Percentiles rank a stretch among this genome's conserved stretches.
Conservation (phyloP, 2,888 invertebrate species). For the Callimorpha dominula region DNA sequence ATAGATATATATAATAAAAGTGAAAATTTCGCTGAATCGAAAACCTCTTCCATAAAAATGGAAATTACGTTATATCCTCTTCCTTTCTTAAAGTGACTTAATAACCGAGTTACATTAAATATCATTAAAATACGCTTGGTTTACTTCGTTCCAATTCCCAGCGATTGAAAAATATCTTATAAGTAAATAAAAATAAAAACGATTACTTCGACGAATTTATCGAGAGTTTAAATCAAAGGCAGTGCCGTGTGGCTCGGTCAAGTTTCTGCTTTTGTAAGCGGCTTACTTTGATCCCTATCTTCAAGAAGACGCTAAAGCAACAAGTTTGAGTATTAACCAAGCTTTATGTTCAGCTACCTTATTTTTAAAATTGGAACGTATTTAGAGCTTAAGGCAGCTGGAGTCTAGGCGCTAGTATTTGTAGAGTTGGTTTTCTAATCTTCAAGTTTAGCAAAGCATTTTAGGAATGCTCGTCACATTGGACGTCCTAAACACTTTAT, state of each 20-base stretch:
- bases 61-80: background rate
- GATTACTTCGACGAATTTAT: constrained; percentile 39
- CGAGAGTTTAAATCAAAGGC: constrained; percentile 53
- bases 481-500: background rate
- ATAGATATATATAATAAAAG: background rate
- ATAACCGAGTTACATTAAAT: constrained; percentile 5
- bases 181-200: constrained; percentile 44
- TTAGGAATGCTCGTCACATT: background rate
- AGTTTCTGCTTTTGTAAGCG: constrained; percentile 59
- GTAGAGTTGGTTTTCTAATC: background rate
- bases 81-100: background rate
- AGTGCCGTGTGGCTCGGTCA: constrained; percentile 51
- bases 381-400: constrained; percentile 14
- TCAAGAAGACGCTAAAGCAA: constrained; percentile 53
- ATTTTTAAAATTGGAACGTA: constrained; percentile 39
- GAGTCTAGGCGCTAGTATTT: background rate
- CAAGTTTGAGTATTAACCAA: constrained; percentile 57
- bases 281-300: constrained; percentile 63
- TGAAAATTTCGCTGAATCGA: background rate
- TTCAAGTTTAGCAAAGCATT: background rate
- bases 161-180: constrained; percentile 33
- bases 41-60: background rate
- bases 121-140: constrained; percentile 22
- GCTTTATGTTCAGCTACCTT: constrained; percentile 44
- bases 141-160: constrained; percentile 15